Percentiles rank a stretch among this genome's conserved stretches.
Conservation (phyloP, 2,797 vertebrate genomes). For the Anabacerthia variegaticeps region DNA sequence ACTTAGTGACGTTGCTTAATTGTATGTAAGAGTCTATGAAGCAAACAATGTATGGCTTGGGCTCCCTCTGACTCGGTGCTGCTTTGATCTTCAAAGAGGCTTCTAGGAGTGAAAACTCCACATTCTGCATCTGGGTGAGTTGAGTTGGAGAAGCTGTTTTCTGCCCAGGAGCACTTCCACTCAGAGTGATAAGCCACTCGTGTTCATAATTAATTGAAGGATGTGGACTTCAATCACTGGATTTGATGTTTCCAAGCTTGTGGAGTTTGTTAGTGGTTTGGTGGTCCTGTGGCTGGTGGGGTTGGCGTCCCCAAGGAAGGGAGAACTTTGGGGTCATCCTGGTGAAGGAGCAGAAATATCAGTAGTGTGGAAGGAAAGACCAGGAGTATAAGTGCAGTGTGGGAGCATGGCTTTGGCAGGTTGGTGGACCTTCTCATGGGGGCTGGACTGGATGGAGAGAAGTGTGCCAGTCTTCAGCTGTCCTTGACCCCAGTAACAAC, state of each 20-base stretch:
- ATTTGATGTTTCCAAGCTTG: background rate
- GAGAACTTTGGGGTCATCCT: background rate
- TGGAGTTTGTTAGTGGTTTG: background rate
- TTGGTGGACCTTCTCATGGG: background rate
- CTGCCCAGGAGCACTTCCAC: background rate
- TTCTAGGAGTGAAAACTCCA: background rate
- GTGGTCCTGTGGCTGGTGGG: background rate
- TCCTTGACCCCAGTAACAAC: background rate
- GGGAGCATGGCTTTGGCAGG: background rate
- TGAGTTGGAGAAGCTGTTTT: background rate
- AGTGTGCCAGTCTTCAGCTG: background rate
- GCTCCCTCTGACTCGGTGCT: background rate
- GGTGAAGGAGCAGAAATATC: background rate
- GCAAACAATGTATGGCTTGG: background rate
- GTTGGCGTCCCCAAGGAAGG: background rate
- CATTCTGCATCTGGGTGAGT: fast-evolving
- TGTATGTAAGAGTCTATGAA: background rate
- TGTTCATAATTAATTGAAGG: background rate
- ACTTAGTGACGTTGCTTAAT: background rate
- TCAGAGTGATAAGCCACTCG: background rate
- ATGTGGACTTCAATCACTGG: background rate
- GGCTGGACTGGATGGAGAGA: background rate
- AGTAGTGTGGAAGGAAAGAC: background rate
- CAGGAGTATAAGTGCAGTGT: background rate
- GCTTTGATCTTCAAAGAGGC: background rate